Evolutionary conservation across 1,140 invertebrate genomes (phyloP).

Genomic region (Armadillidium nasatum): DNA sequence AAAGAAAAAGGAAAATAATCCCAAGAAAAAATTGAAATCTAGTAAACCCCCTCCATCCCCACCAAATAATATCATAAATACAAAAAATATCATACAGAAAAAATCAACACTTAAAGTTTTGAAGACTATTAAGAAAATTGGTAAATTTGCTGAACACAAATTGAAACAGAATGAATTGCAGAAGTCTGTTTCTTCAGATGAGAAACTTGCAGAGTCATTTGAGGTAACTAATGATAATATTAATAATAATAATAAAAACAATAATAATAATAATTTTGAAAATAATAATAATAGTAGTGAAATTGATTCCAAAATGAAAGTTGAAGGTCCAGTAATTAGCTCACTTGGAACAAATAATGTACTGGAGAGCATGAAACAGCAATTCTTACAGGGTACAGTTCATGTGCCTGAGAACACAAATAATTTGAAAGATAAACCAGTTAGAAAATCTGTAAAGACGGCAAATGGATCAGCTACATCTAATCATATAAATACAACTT

Average conservation of each 20-base stretch:
- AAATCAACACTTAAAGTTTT: slow-evolving; percentile 19
- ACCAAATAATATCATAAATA: background rate
- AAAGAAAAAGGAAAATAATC: slow-evolving; percentile 9
- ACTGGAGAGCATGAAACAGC: slow-evolving; percentile 42
- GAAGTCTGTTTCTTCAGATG: too few species aligned
- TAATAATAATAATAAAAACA: slow-evolving; percentile 33
- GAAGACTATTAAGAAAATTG: background rate
- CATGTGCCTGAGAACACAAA: slow-evolving; percentile 30
- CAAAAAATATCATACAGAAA: slow-evolving; percentile 22
- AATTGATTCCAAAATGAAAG: slow-evolving; percentile 34
- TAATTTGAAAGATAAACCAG: background rate
- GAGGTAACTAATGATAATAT: slow-evolving; percentile 19
- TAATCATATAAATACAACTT: slow-evolving; percentile 13
- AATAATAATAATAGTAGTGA: slow-evolving; percentile 32
- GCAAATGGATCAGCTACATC: slow-evolving; percentile 8
- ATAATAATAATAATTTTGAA: slow-evolving; percentile 21
- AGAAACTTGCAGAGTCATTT: slow-evolving; percentile 28
- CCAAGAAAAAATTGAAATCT: slow-evolving; percentile 11
- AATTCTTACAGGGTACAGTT: slow-evolving; percentile 41
- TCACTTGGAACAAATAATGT: slow-evolving; percentile 40
- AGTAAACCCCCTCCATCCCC: background rate
- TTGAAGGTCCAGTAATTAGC: slow-evolving; percentile 35
- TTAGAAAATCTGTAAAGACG: too few species aligned
- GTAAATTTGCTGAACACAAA: background rate
- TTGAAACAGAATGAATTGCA: too few species aligned